Evolutionary conservation across 2,888 invertebrate species (phyloP).

Genomic region (Drosophila anceps): DNA sequence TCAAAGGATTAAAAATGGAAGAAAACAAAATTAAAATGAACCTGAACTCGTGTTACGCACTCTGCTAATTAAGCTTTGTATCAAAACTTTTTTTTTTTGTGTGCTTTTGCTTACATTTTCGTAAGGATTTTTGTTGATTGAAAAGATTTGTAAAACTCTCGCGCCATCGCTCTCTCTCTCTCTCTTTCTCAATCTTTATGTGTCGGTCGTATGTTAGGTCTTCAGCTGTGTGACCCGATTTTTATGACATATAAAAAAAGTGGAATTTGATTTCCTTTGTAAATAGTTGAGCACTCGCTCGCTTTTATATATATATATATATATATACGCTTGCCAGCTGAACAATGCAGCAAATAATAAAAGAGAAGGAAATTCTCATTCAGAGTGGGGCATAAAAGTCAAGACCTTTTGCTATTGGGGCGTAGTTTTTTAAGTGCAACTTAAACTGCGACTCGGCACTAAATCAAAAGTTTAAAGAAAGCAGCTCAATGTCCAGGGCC

Average conservation of each 20-base stretch:
- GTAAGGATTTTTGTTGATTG: constrained; percentile 3
- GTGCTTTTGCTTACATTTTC: constrained; percentile 6
- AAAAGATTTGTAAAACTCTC: constrained; percentile 7
- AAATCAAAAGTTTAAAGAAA: constrained; percentile 73
- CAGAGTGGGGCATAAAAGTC: constrained; percentile 31
- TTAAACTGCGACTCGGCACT: constrained; percentile 60
- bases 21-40: constrained; percentile 7
- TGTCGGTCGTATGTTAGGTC: constrained; percentile 1
- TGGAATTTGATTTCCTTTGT: constrained; percentile 51
- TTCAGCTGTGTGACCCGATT: constrained; percentile 30
- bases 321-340: constrained; percentile 14
- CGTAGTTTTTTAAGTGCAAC: constrained; percentile 48
- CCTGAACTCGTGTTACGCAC: constrained; percentile 47
- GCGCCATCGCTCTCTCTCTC: not conserved
- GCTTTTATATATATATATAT: constrained; percentile 1
- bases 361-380: constrained; percentile 34
- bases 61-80: constrained; percentile 54
- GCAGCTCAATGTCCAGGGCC: constrained; percentile 58
- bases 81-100: constrained; percentile 18
- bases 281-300: constrained; percentile 52
- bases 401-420: constrained; percentile 25
- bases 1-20: constrained; percentile 53
- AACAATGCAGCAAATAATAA: constrained; percentile 70
- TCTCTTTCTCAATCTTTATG: not conserved
- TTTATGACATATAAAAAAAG: constrained; percentile 53